Conservation (phyloP, 2,113 vertebrate genomes). For the Periophthalmus modestus region DNA sequence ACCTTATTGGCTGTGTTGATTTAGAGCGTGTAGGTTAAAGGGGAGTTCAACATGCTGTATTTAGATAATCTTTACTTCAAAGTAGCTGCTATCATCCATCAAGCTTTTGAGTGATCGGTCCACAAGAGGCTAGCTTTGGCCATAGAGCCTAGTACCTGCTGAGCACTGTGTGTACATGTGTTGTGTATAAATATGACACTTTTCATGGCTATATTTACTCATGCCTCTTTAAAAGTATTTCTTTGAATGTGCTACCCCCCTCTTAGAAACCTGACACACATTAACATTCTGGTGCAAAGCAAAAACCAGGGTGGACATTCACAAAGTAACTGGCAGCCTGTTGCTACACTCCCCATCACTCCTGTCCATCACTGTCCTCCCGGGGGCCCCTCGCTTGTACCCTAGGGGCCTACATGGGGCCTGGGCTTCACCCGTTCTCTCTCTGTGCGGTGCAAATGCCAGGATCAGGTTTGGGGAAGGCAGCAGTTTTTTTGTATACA, state of each 20-base stretch:
- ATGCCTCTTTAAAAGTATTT: conserved; percentile 55
- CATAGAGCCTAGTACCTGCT: conserved; percentile 40
- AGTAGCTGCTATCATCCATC: conserved; percentile 61
- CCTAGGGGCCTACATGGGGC: conserved; percentile 48
- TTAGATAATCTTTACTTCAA: conserved; percentile 66
- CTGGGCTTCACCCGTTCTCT: conserved; percentile 44
- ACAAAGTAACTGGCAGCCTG: conserved; percentile 71
- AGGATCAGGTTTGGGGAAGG: conserved; percentile 72
- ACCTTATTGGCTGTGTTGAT: conserved; percentile 56
- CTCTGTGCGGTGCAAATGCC: conserved; percentile 62
- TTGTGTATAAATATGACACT: conserved; percentile 61
- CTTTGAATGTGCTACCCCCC: conserved; percentile 40
- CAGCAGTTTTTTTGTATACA: conserved; percentile 73
- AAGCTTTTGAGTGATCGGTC: conserved; percentile 58
- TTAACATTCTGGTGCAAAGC: conserved; percentile 36
- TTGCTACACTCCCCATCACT: conserved; percentile 62
- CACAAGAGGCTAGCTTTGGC: conserved; percentile 32
- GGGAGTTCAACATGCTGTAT: conserved; percentile 53
- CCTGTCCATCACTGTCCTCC: conserved; percentile 70
- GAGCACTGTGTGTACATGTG: conserved; percentile 45
- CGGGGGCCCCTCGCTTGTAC: conserved; percentile 47
- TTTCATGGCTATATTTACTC: conserved; percentile 63
- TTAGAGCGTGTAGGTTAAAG: conserved; percentile 56
- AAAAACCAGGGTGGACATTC: conserved; percentile 33
- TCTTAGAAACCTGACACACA: conserved; percentile 50